Evolutionary conservation across 2,113 vertebrate genomes (phyloP).

Genomic region (Notothenia rossii): DNA sequence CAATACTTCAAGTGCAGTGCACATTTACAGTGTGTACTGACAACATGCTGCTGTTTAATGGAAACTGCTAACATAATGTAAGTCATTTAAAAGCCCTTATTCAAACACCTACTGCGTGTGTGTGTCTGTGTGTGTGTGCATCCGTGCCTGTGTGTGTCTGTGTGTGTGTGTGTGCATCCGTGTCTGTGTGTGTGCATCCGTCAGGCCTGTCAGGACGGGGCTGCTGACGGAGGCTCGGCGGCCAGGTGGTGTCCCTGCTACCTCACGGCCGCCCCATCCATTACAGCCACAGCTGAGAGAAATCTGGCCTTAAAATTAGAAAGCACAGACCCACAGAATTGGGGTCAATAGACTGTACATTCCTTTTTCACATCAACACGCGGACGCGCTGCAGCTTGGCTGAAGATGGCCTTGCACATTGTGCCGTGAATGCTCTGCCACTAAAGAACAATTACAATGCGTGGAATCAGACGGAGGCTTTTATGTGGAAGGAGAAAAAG

Average conservation of each 20-base stretch:
- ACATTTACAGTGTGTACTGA: neutral
- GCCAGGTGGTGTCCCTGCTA: slow-evolving; percentile 72
- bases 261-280: slow-evolving; percentile 54
- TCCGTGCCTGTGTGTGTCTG: no score
- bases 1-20: neutral
- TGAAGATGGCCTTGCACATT: neutral
- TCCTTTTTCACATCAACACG: slow-evolving; percentile 41
- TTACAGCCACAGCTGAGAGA: slow-evolving; percentile 58
- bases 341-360: slow-evolving; percentile 63
- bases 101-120: neutral
- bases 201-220: slow-evolving; percentile 55
- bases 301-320: slow-evolving; percentile 62
- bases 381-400: slow-evolving; percentile 22
- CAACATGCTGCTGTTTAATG: neutral
- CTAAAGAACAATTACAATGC: neutral
- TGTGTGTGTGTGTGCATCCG: slow-evolving; percentile 17
- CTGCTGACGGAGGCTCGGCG: slow-evolving; percentile 65
- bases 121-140: slow-evolving; percentile 23
- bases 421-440: neutral
- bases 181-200: no score
- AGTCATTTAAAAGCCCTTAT: slow-evolving; percentile 8
- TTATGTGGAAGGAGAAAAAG: neutral
- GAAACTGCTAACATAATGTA: neutral
- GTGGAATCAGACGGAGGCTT: neutral
- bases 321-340: slow-evolving; percentile 58